phyloP scores from a whole-genome alignment of 2,888 invertebrate species.

The Acanthosepion pharaonis region DNA sequence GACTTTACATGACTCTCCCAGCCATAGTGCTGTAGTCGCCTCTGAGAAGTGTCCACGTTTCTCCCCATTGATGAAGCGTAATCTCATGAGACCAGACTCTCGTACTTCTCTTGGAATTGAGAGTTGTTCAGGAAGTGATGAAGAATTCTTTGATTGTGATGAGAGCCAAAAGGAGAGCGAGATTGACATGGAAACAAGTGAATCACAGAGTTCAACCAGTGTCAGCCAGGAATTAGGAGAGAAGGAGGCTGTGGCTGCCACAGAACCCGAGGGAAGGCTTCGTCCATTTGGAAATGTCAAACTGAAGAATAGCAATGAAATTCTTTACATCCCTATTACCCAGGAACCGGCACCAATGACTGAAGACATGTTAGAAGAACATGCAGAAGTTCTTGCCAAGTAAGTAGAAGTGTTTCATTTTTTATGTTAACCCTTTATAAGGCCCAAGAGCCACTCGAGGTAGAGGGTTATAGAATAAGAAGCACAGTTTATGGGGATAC shows the following conservation, averaged over 20 bases:
- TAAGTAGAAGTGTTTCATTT: slow-evolving; percentile 52
- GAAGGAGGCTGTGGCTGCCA: slow-evolving; percentile 49
- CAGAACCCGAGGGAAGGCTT: slow-evolving; percentile 80
- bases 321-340: slow-evolving; percentile 86
- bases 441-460: too few species aligned
- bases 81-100: slow-evolving; percentile 39
- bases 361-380: slow-evolving; percentile 95
- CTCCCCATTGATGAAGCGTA: slow-evolving; percentile 8
- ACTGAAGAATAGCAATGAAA: slow-evolving; percentile 81
- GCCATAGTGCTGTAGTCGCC: slow-evolving; percentile 12
- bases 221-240: neutral
- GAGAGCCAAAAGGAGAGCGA: slow-evolving; percentile 54
- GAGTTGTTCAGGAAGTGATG: slow-evolving; percentile 57
- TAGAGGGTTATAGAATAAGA: too few species aligned
- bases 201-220: slow-evolving; percentile 49
- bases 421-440: neutral
- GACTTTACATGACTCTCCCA: neutral
- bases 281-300: slow-evolving; percentile 81
- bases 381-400: slow-evolving; percentile 89
- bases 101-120: slow-evolving; percentile 49
- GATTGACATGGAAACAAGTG: neutral
- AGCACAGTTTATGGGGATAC: too few species aligned
- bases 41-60: neutral
- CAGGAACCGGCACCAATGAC: slow-evolving; percentile 96
- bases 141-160: slow-evolving; percentile 74